These are phyloP conservation scores for Chelonia mydas DNA, from an alignment of 2,797 vertebrate genomes.

Conservation along the genomic window DNA sequence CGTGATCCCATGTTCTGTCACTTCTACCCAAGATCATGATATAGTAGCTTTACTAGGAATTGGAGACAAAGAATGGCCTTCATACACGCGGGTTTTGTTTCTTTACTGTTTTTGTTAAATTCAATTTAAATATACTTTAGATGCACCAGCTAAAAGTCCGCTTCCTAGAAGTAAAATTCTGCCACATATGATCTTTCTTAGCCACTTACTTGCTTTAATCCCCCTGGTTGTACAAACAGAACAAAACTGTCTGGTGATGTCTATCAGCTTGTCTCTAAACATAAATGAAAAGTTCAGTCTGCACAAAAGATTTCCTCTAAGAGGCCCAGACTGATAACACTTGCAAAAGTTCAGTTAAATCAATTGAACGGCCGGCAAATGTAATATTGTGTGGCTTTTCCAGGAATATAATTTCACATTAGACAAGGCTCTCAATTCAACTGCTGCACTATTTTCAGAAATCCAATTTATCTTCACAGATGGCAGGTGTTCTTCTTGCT, in stretches of 20 bases:
- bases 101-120: not conserved
- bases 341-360: not conserved
- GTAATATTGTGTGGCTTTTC: fast-evolving
- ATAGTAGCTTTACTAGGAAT: not conserved
- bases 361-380: not conserved
- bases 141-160: not conserved
- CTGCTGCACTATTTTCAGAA: not conserved
- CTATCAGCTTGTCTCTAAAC: not conserved
- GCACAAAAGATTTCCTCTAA: not conserved
- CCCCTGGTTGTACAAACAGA: not conserved
- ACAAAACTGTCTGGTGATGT: not conserved
- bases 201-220: not conserved
- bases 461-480: not conserved
- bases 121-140: not conserved
- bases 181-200: not conserved
- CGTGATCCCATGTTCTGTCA: not conserved
- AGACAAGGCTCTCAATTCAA: not conserved
- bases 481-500: not conserved
- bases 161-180: not conserved
- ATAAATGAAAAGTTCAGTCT: fast-evolving
- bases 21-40: not conserved
- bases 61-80: not conserved
- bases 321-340: fast-evolving
- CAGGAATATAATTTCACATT: not conserved
- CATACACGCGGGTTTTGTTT: not conserved